Base-by-base conservation (phyloP, 2,113 vertebrate genomes). In the Brienomyrus longianalis region DNA sequence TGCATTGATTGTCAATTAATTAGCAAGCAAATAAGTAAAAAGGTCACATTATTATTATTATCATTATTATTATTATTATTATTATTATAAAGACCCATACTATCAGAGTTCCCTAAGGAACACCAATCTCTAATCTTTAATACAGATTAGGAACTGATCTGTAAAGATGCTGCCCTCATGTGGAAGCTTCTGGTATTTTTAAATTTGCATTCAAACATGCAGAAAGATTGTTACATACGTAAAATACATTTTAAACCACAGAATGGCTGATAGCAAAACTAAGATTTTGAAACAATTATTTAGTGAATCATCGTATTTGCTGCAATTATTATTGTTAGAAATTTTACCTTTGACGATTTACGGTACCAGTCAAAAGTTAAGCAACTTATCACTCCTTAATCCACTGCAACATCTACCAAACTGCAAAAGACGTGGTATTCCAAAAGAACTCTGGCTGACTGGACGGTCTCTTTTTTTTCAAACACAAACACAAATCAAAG, bases 161-260 rank as follows among this genome's bases (percentile, higher is more conserved):
- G 66, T 77, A 50, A 7, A 15, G 31, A 90, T 35, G 50, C 3
- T 54, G 85, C 89, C 89, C 86, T 86, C 89, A 31, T 43, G 89
- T 90, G 89, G 89, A 31, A 52, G 66, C 23, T 70, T 66, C 31
- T 39, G 35, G 35, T n/a, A 87, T 74, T 43, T 43, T 87, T 5
- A 89, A 80, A 6, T 39, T 86, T 85, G 5, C 52, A 74, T 66
- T 88, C 56, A 39, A 31, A 35, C 27, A 51, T 27, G 27, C 85
- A 86, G 31, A 56, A 70, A 31, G n/a, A 62, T n/a, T 13, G 21
- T 59, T 9, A 62, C 23, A 2, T 21, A 0, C 10, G 5, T 31
- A 70, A 66, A 13, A 7, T 5, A 21, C 48, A 85, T 27, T 27
- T 23, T 85, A 85, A n/a, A 85, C 19, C 23, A 45, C 10, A 85